Conservation (phyloP, 1,140 invertebrate species). For the Hypothenemus hampei region DNA sequence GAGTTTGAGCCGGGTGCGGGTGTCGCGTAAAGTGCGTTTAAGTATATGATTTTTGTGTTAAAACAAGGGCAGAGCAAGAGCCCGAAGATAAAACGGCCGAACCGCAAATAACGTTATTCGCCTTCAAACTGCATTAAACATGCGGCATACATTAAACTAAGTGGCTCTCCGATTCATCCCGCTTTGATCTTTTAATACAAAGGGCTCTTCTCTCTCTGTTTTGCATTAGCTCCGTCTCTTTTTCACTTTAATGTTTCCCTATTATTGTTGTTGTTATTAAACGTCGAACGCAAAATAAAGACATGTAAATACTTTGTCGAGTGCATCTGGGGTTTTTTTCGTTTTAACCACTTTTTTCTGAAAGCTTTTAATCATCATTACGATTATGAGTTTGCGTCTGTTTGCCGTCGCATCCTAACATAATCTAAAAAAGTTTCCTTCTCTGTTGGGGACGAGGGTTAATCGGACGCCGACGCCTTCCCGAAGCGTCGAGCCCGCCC, state of each 20-base stretch:
- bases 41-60: neutral
- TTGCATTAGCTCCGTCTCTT: too few species aligned
- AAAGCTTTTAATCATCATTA: too few species aligned
- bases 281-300: too few species aligned
- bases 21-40: neutral
- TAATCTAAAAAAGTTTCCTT: conserved; percentile 7
- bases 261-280: too few species aligned
- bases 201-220: conserved; percentile 9
- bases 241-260: too few species aligned
- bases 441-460: conserved; percentile 14
- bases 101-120: neutral
- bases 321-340: too few species aligned
- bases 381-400: too few species aligned
- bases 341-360: too few species aligned
- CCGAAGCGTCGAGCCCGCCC: conserved; percentile 1
- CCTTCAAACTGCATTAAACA: conserved; percentile 24
- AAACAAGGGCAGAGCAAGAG: neutral
- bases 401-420: conserved; percentile 4
- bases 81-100: conserved; percentile 2
- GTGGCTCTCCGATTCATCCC: conserved; percentile 13
- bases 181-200: conserved; percentile 21
- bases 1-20: neutral
- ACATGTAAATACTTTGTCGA: too few species aligned
- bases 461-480: conserved; percentile 19
- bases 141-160: conserved; percentile 20